A percentile compares a stretch with the other conserved stretches of the same genome.
Conservation (phyloP, 2,797 vertebrate genomes). For the Artibeus jamaicensis region DNA sequence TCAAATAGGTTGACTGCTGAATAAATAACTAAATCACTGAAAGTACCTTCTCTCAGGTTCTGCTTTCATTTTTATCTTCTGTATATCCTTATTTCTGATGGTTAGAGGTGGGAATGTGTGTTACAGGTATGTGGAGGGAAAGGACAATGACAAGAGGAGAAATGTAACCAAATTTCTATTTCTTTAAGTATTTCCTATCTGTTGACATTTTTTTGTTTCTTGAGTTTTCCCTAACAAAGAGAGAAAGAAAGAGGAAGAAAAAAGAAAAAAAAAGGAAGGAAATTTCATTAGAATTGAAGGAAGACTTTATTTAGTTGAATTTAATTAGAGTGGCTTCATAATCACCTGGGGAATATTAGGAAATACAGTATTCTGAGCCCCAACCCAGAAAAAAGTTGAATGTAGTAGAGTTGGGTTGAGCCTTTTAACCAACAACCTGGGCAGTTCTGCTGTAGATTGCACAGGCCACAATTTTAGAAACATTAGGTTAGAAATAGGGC, state of each 20-base stretch:
- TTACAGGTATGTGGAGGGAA: neutral
- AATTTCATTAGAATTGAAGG: neutral
- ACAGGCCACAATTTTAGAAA: neutral
- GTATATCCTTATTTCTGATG: neutral
- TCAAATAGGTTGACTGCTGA: neutral
- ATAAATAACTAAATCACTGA: neutral
- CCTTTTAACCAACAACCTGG: neutral
- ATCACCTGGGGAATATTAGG: neutral
- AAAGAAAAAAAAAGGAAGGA: neutral
- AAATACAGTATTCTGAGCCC: neutral
- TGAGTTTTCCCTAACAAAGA: neutral
- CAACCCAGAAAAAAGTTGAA: neutral
- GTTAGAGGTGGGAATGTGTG: neutral
- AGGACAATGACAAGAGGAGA: neutral
- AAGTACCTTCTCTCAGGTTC: neutral
- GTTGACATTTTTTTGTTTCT: neutral
- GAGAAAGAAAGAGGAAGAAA: neutral
- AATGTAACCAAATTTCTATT: neutral
- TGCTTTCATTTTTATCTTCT: neutral
- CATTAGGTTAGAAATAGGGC: neutral
- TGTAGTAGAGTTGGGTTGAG: neutral
- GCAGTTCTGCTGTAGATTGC: neutral
- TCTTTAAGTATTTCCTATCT: neutral
- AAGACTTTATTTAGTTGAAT: neutral
- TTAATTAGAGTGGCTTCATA: neutral